These are phyloP conservation scores for Serinus canaria DNA, from an alignment of 2,113 vertebrate genomes.

Conservation along the genomic window DNA sequence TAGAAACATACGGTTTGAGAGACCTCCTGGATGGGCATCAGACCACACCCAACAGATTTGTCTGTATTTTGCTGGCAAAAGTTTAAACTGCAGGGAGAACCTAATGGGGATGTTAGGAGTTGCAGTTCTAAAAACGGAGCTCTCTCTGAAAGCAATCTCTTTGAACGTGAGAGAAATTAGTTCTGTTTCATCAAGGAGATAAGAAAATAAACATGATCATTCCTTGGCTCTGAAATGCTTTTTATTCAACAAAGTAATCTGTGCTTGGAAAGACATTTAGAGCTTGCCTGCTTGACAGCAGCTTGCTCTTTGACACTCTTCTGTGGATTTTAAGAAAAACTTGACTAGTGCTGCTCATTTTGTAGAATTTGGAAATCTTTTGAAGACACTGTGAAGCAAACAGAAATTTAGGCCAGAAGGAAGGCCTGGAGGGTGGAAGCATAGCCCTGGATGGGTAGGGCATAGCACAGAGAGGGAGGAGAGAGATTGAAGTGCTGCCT, in stretches of 20 bases:
- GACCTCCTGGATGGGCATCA: neutral
- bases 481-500: neutral
- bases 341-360: neutral
- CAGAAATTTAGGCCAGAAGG: neutral
- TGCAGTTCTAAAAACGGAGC: neutral
- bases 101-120: neutral
- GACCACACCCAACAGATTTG: neutral
- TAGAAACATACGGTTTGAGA: neutral
- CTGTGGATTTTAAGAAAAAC: neutral
- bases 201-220: constrained; percentile 45
- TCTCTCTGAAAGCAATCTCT: neutral
- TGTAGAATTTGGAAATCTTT: neutral
- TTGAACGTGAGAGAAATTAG: constrained; percentile 21
- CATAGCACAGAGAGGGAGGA: neutral
- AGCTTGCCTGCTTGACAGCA: neutral
- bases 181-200: constrained; percentile 32
- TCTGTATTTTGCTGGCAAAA: constrained; percentile 6
- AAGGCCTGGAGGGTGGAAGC: neutral
- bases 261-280: constrained; percentile 6
- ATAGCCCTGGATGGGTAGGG: neutral
- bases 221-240: constrained; percentile 45
- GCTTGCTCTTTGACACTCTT: neutral
- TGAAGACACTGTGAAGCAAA: neutral
- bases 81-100: neutral
- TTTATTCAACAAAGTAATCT: constrained; percentile 25